A percentile compares a stretch with the other conserved stretches of the same genome.
These are phyloP conservation scores for Halocaridina rubra DNA, from an alignment of 2,888 invertebrate species.

Conservation along the genomic window DNA sequence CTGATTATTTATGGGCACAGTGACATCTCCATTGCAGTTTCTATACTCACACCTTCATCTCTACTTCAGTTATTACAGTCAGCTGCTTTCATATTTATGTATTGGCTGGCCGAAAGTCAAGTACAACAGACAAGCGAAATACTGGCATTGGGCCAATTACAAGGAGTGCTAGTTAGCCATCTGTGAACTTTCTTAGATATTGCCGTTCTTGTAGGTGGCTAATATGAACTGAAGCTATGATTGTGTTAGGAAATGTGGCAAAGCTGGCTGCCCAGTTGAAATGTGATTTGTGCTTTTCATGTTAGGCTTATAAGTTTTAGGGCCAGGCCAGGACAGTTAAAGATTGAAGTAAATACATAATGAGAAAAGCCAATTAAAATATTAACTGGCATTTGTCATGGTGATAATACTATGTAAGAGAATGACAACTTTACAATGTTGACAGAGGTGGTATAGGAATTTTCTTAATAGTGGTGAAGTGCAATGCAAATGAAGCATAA, in stretches of 20 bases:
- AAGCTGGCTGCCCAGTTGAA: slow-evolving; percentile 48
- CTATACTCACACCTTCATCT: slow-evolving; percentile 9
- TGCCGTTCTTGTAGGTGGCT: slow-evolving; percentile 28
- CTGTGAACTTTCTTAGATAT: too few relatives aligned
- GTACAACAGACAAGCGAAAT: background rate
- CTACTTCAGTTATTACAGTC: slow-evolving; percentile 7
- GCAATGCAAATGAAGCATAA: background rate
- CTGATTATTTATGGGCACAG: background rate
- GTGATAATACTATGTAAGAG: background rate
- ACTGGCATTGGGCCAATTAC: background rate
- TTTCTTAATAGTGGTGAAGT: background rate
- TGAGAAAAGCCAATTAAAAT: too few relatives aligned
- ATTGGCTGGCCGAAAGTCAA: too few relatives aligned
- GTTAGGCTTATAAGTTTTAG: slow-evolving; percentile 27
- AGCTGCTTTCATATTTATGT: slow-evolving; percentile 9
- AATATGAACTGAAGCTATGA: slow-evolving; percentile 19
- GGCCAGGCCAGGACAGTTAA: background rate
- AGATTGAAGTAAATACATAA: too few relatives aligned
- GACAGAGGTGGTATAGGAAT: background rate
- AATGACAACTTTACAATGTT: background rate
- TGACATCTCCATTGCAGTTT: slow-evolving; percentile 16
- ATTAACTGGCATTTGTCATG: background rate
- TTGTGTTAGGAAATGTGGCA: slow-evolving; percentile 46
- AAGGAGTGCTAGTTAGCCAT: background rate
- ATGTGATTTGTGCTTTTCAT: slow-evolving; percentile 59